Percentiles rank a stretch among this genome's conserved stretches.
phyloP scores from a whole-genome alignment of 35 echinoderm and acorn worm species.

The Amphiura filiformis region DNA sequence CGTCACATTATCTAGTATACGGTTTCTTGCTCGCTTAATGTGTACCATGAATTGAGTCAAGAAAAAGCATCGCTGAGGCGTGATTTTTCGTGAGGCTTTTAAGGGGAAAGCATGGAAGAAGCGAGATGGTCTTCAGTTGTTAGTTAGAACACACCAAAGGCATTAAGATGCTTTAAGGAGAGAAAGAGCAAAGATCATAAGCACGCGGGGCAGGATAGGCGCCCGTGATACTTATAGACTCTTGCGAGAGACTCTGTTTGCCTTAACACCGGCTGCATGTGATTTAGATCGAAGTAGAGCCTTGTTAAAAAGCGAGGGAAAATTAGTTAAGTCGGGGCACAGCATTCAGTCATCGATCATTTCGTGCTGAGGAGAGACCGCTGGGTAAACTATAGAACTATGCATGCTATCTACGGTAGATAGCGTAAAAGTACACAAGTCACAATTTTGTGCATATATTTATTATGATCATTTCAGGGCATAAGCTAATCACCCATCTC shows the following conservation, averaged over 20 bases:
- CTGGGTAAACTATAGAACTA: background rate
- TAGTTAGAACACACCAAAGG: background rate
- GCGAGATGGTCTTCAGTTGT: background rate
- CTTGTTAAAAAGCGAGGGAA: background rate
- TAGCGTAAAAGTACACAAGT: background rate
- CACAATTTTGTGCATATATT: background rate
- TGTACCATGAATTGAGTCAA: background rate
- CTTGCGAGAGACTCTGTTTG: background rate
- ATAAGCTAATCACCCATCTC: too few species aligned
- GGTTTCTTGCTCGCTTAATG: background rate
- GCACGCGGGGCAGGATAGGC: background rate
- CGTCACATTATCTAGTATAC: background rate
- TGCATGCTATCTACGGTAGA: background rate
- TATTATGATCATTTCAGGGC: background rate
- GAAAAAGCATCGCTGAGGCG: background rate
- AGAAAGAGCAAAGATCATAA: slow-evolving; percentile 1
- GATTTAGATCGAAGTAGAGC: background rate
- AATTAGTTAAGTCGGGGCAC: background rate
- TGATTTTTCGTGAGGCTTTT: slow-evolving; percentile 1
- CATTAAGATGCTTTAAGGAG: background rate
- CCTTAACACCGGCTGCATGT: background rate
- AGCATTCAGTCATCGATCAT: background rate
- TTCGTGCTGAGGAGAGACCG: background rate
- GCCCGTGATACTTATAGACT: background rate
- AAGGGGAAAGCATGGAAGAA: background rate